These are phyloP conservation scores for Magallana angulata DNA, from an alignment of 1,140 invertebrate species.

Conservation along the genomic window DNA sequence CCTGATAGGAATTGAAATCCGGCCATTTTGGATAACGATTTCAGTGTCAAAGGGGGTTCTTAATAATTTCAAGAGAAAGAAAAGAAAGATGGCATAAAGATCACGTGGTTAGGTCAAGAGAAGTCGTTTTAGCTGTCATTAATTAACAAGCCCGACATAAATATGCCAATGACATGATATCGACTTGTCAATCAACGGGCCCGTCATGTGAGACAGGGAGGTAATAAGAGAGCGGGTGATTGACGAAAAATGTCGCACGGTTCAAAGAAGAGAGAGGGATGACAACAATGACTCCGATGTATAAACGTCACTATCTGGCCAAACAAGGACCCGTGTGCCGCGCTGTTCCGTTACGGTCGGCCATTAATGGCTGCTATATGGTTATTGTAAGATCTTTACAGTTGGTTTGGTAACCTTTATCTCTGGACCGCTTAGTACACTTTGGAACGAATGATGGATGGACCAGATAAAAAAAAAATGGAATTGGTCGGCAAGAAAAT, in stretches of 20 bases:
- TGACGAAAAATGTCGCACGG: conserved; percentile 31
- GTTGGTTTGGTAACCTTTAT: conserved; percentile 23
- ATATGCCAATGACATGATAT: conserved; percentile 35
- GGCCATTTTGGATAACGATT: conserved; percentile 39
- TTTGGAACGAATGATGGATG: neutral
- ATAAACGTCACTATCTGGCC: neutral
- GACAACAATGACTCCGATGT: conserved; percentile 14
- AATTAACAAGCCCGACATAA: conserved; percentile 26
- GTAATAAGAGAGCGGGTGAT: conserved; percentile 7
- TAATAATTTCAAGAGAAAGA: conserved; percentile 25
- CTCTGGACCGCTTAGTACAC: neutral
- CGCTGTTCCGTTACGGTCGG: neutral
- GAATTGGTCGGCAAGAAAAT: too few species aligned
- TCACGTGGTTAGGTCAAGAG: conserved; percentile 41
- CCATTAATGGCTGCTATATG: conserved; percentile 18
- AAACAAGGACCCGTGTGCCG: neutral
- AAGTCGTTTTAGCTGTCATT: conserved; percentile 30
- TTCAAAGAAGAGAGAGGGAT: conserved; percentile 28
- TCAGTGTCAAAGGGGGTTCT: conserved; percentile 20
- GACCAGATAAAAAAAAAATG: neutral
- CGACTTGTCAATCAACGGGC: conserved; percentile 22
- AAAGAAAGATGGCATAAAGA: conserved; percentile 6
- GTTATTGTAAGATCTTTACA: neutral
- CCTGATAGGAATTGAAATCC: conserved; percentile 5
- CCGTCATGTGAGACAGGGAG: conserved; percentile 25